Base-by-base conservation (phyloP, 2,888 invertebrate genomes). In the Parascotia fuliginaria region DNA sequence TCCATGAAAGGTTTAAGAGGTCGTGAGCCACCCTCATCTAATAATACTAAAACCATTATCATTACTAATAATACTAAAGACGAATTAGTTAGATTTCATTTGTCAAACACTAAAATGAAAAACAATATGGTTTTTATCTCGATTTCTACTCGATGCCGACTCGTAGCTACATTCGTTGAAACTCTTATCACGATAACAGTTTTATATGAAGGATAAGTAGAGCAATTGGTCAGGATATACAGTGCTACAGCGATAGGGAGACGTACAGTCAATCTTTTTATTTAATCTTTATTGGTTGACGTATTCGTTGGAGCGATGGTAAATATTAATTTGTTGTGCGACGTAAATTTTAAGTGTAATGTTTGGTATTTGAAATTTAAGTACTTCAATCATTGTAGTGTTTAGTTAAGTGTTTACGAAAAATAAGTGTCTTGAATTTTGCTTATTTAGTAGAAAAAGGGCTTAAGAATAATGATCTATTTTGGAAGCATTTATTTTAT, bases 151-250 rank as follows among this genome's bases (percentile, higher is more conserved):
- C 57, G 65, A 70, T 55, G 60, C 27, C 64, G 62, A 58, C 68
- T 70, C 69, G 68, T 59, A 60, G 54, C 54, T 45, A 45, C 50
- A 65, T 65, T 60, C 32, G 47, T 65, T 36, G 53, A 47, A 53
- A 59, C 33, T 44, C 40, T 69, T 81, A 75, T 75, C 74, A 54
- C 60, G 79, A 81, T 81, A 79, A 73, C 70, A 61, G 16, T 63
- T 50, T 60, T 73, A 77, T 74, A 76, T 67, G 65, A 58, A 75
- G 74, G 65, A 77, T 82, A 86, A 80, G 79, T 79, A 75, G 77
- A 78, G 65, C 78, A 83, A 82, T 81, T 85, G 83, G 75, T 63
- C 79, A 79, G 85, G 86, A 83, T 68, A 66, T 43, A 38, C 38
- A 22, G 16, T n/a, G 42, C 32, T 42, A 37, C 34, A 53, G 68